Base-by-base conservation (phyloP, 2,797 vertebrate genomes). In the Danio aesculapii region DNA sequence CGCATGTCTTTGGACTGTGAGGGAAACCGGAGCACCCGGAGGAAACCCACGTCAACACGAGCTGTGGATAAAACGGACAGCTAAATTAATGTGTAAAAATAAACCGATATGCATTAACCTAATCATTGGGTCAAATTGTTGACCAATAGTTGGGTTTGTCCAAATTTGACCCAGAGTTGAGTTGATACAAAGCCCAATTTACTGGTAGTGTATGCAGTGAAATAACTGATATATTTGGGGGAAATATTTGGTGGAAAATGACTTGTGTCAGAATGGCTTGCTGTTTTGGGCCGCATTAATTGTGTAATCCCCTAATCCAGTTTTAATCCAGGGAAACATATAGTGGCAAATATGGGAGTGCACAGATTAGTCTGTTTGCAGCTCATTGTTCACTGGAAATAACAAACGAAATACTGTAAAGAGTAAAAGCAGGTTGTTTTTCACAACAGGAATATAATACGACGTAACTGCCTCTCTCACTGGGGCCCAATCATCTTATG, bases 301-400 rank as follows among this genome's bases (percentile, higher is more conserved):
- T 92, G 91, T 90, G 84, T 93, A 91, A 92, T 93, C 91, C 90
- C 64, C 72, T 89, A 86, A 92, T 92, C 88, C 6, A 43, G 16
- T 53, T 89, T 86, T 92, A 93, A 93, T 93, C 92, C 88, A 77
- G 67, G 82, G 84, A 88, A 88, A 88, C 83, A 88, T 78, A 89
- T 84, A 89, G 69, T 71, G 5, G 73, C 58, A 82, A 84, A 88
- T 85, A 89, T 49, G 49, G 61, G 80, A 53, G 84, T 52, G 73
- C 71, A 49, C 79, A 86, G 86, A 92, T 90, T 89, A 91, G 77
- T 86, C 19, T 59, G 72, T 79, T 87, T 79, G 67, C 67, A 81
- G 58, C 47, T 63, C 41, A 41, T 81, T 72, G 50, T 85, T 84
- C 67, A 76, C 81, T 89, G 61, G 21, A 21, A 77, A 88, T 86